These are phyloP conservation scores for Myotis findleyi DNA, from an alignment of 2,797 vertebrate species.

Conservation along the genomic window DNA sequence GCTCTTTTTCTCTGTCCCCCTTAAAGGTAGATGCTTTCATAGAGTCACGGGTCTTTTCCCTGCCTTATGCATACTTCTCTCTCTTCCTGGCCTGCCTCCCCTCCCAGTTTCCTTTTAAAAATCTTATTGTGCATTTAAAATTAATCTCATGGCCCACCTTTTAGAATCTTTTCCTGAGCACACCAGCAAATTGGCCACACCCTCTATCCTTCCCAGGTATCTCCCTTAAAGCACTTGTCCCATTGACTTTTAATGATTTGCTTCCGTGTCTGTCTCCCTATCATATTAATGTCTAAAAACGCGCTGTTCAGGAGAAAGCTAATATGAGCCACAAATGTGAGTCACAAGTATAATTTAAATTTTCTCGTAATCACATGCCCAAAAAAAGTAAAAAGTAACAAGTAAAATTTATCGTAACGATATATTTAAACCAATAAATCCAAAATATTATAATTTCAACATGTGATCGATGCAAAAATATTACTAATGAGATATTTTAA, in stretches of 20 bases:
- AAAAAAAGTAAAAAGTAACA: not conserved
- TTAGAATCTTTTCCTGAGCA: not conserved
- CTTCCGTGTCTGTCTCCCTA: not conserved
- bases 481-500: not conserved
- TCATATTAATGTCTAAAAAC: not conserved
- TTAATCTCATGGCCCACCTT: not conserved
- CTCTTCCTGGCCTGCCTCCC: not conserved
- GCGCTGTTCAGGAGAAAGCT: not conserved
- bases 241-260: not conserved
- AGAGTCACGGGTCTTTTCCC: not conserved
- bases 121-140: not conserved
- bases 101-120: not conserved
- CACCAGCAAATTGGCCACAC: not conserved
- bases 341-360: not conserved
- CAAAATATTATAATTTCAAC: not conserved
- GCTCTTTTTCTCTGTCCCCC: not conserved
- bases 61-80: not conserved
- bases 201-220: rapidly evolving
- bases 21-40: not conserved
- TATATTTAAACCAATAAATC: not conserved
- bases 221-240: not conserved
- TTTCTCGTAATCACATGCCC: not conserved
- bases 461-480: not conserved
- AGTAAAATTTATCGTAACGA: not conserved
- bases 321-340: not conserved